Evolutionary conservation across 2,888 invertebrate genomes (phyloP), one percentile per base, ranked within the genome.

Genomic region (Agrotis clavis): DNA sequence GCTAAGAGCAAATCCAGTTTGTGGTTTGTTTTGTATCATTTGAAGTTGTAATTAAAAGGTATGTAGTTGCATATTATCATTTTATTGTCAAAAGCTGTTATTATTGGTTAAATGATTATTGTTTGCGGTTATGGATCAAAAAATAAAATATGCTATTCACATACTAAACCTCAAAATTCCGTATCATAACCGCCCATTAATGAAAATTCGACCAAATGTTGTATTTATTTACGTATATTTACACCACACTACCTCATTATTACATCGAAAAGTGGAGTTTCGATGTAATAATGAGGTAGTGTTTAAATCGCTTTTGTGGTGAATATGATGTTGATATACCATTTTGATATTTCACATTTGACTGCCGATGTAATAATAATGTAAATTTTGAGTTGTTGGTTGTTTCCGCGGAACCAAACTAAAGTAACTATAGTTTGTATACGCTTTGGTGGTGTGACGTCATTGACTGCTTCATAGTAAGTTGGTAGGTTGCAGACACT

Each of bases 401-500:
- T 25, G 25, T 51, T 68, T 67, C 1, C 11, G 35, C 7, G 41
- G 41, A 41, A 41, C 41, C 9, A 41, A 41, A 11, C 41, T 41
- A 41, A 41, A 41, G 41, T 30, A 6, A 25, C 25, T 11, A 41
- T 35, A 35, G 7, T 35, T 16, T 19, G 64, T 70, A n/a, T 21
- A 48, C 11, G 56, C 18, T 51, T 62, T 65, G 54, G 25, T 53
- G 51, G 25, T 53, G 51, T 73, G 47, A 61, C 25, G 53, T 48
- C 59, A 68, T 64, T 56, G 54, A 18, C 51, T 53, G 45, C 48
- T 35, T 62, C 35, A 77, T 53, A 56, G 19, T 57, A 71, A 53
- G 74, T 83, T 83, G 72, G 72, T 74, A 74, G 7, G 35, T 35
- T 7, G 25, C 60, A 21, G 13, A 11, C 54, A 35, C 56, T 65